Evolutionary conservation across 2,888 invertebrate genomes (phyloP).

Genomic region (Drosophila prostipennis): DNA sequence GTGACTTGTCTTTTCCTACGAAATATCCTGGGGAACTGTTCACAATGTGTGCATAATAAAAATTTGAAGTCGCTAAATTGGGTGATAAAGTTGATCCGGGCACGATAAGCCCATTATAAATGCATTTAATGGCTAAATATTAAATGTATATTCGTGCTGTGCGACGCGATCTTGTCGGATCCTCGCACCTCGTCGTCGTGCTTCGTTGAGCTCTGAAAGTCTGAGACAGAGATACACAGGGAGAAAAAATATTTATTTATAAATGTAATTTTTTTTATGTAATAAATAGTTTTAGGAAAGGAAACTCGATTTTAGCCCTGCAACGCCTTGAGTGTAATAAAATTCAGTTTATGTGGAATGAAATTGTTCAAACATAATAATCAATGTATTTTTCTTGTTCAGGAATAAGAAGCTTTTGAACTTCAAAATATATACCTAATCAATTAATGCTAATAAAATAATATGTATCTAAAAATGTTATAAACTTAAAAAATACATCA

Average conservation of each 20-base stretch:
- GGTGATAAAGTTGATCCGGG: conserved; percentile 81
- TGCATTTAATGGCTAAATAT: conserved; percentile 80
- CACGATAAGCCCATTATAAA: conserved; percentile 82
- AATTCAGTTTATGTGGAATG: no score
- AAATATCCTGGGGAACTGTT: not conserved
- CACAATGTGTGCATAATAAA: conserved; percentile 61
- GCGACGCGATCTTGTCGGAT: conserved; percentile 36
- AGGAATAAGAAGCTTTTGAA: no score
- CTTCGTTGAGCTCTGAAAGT: conserved; percentile 32
- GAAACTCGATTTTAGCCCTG: no score
- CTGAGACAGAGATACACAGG: conserved; percentile 10
- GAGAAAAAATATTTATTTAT: not conserved
- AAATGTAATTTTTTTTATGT: no score
- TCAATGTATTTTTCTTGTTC: no score
- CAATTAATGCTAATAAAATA: no score
- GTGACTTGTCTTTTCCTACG: no score
- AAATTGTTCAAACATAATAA: no score
- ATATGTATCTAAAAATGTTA: not conserved
- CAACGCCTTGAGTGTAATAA: no score
- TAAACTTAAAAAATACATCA: no score
- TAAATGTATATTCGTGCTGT: conserved; percentile 72
- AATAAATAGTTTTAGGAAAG: no score
- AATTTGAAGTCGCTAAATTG: conserved; percentile 70
- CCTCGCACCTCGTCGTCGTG: conserved; percentile 48
- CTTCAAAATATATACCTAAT: no score